Base-by-base conservation (phyloP, 2,797 vertebrate species). In the Hippopotamyrus pictus region DNA sequence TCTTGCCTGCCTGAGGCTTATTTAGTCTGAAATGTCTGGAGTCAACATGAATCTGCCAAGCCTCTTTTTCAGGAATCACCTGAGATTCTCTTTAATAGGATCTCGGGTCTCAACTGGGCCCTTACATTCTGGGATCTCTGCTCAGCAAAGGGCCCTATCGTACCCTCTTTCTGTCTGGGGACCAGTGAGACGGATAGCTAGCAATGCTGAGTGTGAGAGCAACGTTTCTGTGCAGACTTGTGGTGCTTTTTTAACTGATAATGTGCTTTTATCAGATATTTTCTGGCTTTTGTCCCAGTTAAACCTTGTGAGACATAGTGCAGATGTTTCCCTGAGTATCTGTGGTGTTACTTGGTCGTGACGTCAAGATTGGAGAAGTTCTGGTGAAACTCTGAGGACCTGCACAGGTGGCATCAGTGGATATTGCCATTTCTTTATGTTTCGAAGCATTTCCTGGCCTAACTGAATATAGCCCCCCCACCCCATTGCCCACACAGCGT, bases 401-500 rank as follows among this genome's bases (percentile, higher is more conserved):
- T 59, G 88, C 29, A 22, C 9, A 89, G 88, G 53, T 89, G 53
- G 41, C 25, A n/a, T 19, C 17, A 37, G 2, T 44, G 73, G 14
- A 79, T 79, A 19, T 79, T 50, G 8, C n/a, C n/a, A 84, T 44
- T 84, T 50, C 19, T 84, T 25, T 50, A 22, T 50, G 19, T 84
- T 46, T 84, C 17, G 3, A 50, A n/a, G 79, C 9, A 1, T 5
- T 83, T 83, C 79, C 41, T 84, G 41, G 44, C 37, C 76, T 41
- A 82, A 82, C 76, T 41, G 76, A 82, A 84, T 84, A 84, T 50
- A 22, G 8, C 19, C 76, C 37, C 73, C 17, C 14, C 41, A 7
- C 37, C 76, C 73, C 1, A 94, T 95, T 91, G 94, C 93, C 95
- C 96, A 96, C 96, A 96, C 96, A 95, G 93, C 95, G 96, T 94